Evolutionary conservation across 1,140 invertebrate species (phyloP).

Genomic region (Teleogryllus occipitalis): DNA sequence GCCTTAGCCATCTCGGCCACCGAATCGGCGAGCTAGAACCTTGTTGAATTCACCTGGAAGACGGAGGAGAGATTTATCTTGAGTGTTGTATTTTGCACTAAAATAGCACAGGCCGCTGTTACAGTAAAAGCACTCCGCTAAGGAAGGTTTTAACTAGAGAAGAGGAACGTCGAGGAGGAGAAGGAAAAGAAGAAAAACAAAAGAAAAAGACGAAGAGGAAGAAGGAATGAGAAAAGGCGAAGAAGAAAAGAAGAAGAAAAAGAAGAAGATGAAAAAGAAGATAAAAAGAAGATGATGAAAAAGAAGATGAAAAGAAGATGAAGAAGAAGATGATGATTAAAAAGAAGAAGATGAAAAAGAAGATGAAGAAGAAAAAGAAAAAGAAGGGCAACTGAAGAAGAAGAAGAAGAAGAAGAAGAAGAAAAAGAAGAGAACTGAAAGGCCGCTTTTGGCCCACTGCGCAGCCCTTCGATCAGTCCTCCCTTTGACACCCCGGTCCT

Average conservation of each 20-base stretch:
- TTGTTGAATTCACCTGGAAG: too few species aligned
- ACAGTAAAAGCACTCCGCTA: too few species aligned
- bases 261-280: neutral
- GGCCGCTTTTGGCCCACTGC: neutral
- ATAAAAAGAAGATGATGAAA: neutral
- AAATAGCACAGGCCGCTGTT: too few species aligned
- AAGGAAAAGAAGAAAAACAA: neutral
- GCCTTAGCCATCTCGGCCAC: too few species aligned
- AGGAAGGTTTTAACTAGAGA: neutral
- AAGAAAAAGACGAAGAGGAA: neutral
- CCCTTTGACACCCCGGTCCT: too few species aligned
- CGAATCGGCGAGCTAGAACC: too few species aligned
- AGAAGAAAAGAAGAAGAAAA: neutral
- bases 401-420: neutral
- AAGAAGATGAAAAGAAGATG: neutral
- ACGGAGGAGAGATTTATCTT: too few species aligned
- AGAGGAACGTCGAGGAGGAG: neutral
- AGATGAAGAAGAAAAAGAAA: neutral
- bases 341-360: neutral
- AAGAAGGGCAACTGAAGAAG: neutral
- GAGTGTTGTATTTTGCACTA: too few species aligned
- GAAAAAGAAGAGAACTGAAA: neutral
- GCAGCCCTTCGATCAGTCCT: too few species aligned
- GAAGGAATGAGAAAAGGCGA: neutral
- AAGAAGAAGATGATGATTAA: neutral